phyloP scores from a whole-genome alignment of 2,797 vertebrate species.

The Diceros bicornis region DNA sequence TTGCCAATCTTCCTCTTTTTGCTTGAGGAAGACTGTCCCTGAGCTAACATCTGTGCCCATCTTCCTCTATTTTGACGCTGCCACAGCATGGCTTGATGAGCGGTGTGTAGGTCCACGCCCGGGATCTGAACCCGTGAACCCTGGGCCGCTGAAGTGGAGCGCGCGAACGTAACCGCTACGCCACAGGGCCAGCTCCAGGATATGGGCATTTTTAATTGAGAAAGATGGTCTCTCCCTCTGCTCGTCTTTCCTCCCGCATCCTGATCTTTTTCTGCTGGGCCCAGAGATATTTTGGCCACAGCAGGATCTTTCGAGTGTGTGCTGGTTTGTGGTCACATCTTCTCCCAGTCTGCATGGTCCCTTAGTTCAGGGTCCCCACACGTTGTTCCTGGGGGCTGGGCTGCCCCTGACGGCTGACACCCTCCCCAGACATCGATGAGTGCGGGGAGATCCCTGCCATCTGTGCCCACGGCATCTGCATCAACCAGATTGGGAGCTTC shows the following conservation, averaged over 20 bases:
- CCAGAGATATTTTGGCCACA: not conserved
- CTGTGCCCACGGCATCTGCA: conserved; percentile 95
- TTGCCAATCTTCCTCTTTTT: no score
- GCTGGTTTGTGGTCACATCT: no score
- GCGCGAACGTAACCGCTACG: no score
- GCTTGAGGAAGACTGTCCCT: no score
- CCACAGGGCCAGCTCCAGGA: not conserved
- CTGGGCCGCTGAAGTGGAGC: no score
- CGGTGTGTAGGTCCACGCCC: no score
- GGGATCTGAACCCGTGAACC: no score
- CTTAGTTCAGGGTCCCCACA: not conserved
- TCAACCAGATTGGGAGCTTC: conserved; percentile 98
- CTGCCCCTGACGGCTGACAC: not conserved
- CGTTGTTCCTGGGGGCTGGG: not conserved
- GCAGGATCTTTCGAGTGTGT: rapidly evolving
- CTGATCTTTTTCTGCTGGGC: not conserved
- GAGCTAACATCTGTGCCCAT: no score
- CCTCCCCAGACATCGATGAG: conserved; percentile 94
- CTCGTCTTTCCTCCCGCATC: not conserved
- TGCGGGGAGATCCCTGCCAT: conserved; percentile 96
- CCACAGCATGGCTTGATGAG: no score
- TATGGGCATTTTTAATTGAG: not conserved
- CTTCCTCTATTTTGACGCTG: no score
- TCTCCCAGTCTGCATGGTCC: not conserved
- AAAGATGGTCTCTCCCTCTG: not conserved